Percentiles rank a stretch among this genome's conserved stretches.
phyloP scores from a whole-genome alignment of 2,888 invertebrate species.

The Autographa pulchrina region DNA sequence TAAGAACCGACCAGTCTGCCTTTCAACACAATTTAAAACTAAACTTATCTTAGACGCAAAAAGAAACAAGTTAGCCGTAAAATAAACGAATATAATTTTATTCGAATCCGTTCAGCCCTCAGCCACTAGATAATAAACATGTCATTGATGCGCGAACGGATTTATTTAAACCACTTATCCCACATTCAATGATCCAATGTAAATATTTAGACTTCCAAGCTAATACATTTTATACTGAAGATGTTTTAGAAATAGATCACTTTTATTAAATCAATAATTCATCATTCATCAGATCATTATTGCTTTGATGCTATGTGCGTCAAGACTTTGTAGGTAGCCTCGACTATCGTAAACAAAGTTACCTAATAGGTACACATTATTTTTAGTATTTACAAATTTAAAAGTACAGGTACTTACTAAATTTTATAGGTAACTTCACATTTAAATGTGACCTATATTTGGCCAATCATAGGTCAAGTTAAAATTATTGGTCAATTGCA shows the following conservation, averaged over 20 bases:
- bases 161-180: neutral
- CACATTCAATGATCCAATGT: conserved; percentile 8
- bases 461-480: too few relatives aligned
- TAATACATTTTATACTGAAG: neutral
- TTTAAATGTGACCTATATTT: too few relatives aligned
- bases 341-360: too few relatives aligned
- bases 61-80: neutral
- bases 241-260: conserved; percentile 13
- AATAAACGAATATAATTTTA: neutral
- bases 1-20: too few relatives aligned
- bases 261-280: neutral
- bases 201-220: conserved; percentile 15
- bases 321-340: neutral
- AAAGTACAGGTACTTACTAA: too few relatives aligned
- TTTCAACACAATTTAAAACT: too few relatives aligned
- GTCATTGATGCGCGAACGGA: neutral
- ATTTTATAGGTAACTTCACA: too few relatives aligned
- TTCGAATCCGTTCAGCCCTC: neutral
- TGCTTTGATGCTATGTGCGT: neutral
- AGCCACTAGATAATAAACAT: neutral
- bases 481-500: too few relatives aligned
- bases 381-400: too few relatives aligned
- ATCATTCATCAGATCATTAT: too few relatives aligned
- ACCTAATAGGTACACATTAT: too few relatives aligned
- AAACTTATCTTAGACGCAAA: too few relatives aligned